Evolutionary conservation across 2,797 vertebrate species (phyloP), one percentile per base, ranked within the genome.

Genomic region (Microctenopoma steveboyesi): DNA sequence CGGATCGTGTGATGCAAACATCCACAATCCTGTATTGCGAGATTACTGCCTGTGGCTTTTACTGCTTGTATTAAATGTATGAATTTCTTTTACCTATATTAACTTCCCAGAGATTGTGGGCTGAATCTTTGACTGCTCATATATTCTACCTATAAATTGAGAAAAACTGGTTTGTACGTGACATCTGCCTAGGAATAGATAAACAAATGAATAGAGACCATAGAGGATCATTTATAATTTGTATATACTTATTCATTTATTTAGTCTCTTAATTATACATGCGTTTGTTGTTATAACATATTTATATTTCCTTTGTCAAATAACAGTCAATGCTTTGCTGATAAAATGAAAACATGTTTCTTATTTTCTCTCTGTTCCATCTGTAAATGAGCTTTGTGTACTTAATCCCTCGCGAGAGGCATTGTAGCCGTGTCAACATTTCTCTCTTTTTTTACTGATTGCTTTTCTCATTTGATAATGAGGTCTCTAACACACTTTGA

Each of bases 401-500:
- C 28, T 40, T 76, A 81, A 86, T 82, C 71, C 71, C 68, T 67
- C 0, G 22, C 9, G 5, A 55, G 62, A 16, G 3, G n/a, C 27
- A 50, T 69, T 74, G 66, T 74, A 39, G 48, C 39, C 35, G 35
- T 43, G 57, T 86, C 72, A 81, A 78, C 79, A 73, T 73, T 70
- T 72, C 59, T 53, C 14, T 46, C 25, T 64, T 72, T 69, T 57
- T 51, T 53, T 30, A 47, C 52, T 65, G 67, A 85, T 78, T 79
- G 78, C 53, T 82, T 87, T 78, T 81, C 77, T 82, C 72, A 76
- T 86, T 86, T 86, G 76, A 86, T 91, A 85, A 85, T 82, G 82
- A 86, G 72, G 54, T 86, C 55, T 52, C 69, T 79, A 63, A 78
- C 65, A 10, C 60, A 56, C 78, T 81, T 70, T 78, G 82, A 79